These are phyloP conservation scores for Salminus brasiliensis DNA, from an alignment of 2,113 vertebrate species.

Conservation along the genomic window DNA sequence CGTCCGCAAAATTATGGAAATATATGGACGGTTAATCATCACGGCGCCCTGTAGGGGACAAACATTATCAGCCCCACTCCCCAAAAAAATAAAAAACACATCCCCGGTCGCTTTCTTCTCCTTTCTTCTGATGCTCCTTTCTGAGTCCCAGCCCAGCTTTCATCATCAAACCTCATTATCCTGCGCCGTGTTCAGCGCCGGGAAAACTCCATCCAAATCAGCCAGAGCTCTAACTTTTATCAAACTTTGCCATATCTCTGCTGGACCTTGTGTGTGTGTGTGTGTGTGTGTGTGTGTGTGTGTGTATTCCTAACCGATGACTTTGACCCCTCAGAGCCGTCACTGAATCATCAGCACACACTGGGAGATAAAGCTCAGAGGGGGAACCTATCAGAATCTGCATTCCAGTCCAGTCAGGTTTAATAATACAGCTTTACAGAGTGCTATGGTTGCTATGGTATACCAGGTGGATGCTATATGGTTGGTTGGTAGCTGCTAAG, in stretches of 20 bases:
- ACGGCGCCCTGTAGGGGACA: slow-evolving; percentile 76
- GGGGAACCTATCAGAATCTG: too few species aligned
- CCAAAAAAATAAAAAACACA: slow-evolving; percentile 54
- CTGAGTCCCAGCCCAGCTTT: slow-evolving; percentile 66
- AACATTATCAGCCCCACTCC: slow-evolving; percentile 72
- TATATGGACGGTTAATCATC: slow-evolving; percentile 84
- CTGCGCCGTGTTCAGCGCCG: neutral
- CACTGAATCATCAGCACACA: too few species aligned
- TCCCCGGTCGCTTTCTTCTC: slow-evolving; percentile 52
- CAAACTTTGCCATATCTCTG: neutral
- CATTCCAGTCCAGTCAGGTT: too few species aligned
- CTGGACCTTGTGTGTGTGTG: neutral
- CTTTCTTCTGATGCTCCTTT: slow-evolving; percentile 75
- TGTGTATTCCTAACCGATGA: neutral
- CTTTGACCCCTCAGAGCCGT: too few species aligned
- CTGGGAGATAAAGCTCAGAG: too few species aligned
- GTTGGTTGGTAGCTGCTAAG: too few species aligned
- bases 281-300: slow-evolving; percentile 19
- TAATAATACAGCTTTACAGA: too few species aligned
- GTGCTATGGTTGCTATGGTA: too few species aligned
- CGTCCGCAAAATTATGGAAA: slow-evolving; percentile 86
- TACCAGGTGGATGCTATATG: too few species aligned
- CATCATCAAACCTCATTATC: slow-evolving; percentile 76
- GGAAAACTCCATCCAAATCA: neutral
- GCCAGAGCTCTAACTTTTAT: neutral